A percentile compares a stretch with the other conserved stretches of the same genome.
These are phyloP conservation scores for Spodoptera litura DNA, from an alignment of 1,140 invertebrate species.

Conservation along the genomic window DNA sequence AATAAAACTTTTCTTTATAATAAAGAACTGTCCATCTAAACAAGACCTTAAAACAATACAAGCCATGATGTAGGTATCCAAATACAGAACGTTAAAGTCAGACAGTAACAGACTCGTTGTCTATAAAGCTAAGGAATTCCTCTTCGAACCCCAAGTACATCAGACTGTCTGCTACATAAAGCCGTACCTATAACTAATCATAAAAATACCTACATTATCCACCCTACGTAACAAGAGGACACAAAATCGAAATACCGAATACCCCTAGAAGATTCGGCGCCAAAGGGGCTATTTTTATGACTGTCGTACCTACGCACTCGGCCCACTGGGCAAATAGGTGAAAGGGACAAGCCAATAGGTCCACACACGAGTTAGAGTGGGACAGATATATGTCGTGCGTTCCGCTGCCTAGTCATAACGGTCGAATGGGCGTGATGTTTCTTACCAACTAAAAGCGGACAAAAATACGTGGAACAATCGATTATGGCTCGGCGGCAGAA, in stretches of 20 bases:
- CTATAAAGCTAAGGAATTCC: conserved; percentile 10
- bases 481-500: conserved; percentile 66
- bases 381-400: conserved; percentile 76
- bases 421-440: conserved; percentile 86
- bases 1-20: background rate
- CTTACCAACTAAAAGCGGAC: conserved; percentile 83
- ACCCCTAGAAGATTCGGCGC: conserved; percentile 82
- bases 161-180: conserved; percentile 42
- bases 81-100: background rate
- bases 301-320: conserved; percentile 80
- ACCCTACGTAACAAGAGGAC: conserved; percentile 74
- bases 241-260: conserved; percentile 77
- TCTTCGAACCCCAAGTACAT: background rate
- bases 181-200: conserved; percentile 65
- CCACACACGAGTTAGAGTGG: conserved; percentile 77
- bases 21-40: background rate
- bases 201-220: conserved; percentile 56
- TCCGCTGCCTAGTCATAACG: conserved; percentile 83
- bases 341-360: conserved; percentile 64
- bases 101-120: conserved; percentile 1
- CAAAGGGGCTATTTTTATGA: conserved; percentile 86
- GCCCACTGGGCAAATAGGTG: conserved; percentile 81
- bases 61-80: background rate
- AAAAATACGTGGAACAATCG: conserved; percentile 85
- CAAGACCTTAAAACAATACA: background rate